Base-by-base conservation (phyloP, 2,113 vertebrate genomes). In the Salvator merianae region DNA sequence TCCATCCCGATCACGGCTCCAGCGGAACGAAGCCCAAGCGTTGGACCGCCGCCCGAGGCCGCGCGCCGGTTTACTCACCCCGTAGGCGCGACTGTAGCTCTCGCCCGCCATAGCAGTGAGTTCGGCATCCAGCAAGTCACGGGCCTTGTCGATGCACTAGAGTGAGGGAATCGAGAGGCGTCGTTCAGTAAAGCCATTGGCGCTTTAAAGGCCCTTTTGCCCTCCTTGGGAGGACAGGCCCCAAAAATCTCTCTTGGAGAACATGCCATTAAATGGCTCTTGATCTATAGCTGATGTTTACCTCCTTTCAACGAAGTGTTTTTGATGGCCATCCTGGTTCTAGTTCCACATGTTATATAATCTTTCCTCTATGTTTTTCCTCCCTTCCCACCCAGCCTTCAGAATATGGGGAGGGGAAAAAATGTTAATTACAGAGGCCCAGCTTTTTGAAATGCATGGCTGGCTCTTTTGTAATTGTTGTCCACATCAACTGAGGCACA, bases 131-230 rank as follows among this genome's bases (percentile, higher is more conserved):
- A 99, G 94, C 63, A 99, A 96, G 92, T 99, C 99, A 94, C 99
- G 97, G 84, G 99, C 99, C 94, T 99, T 99, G 95, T 99, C 99
- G n/a, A 99, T 98, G 90, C 98, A 99, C 99, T 99, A 83, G 74
- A 47, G 43, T 47, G 81, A 94, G 0, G 24, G 91, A 69, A 43
- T 59, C 18, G 55, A 4, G 55, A 59, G 55, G 18, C 18, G 20
- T 4, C 14, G 18, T 2, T 4, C 55, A 59, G 20, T 4, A 1
- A 59, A 59, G 55, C 55, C 20, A 2, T 53, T 53, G 10, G 50
- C 50, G 50, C 50, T 53, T 53, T 9, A 2, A 3, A 53, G 8
- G 47, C n/a, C 53, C 32, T 77, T 24, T 76, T 53, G 16, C 9
- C 30, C 50, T 55, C 30, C 73, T n/a, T n/a, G n/a, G n/a, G n/a